phyloP scores from a whole-genome alignment of 2,113 vertebrate species.

The Heterotis niloticus region DNA sequence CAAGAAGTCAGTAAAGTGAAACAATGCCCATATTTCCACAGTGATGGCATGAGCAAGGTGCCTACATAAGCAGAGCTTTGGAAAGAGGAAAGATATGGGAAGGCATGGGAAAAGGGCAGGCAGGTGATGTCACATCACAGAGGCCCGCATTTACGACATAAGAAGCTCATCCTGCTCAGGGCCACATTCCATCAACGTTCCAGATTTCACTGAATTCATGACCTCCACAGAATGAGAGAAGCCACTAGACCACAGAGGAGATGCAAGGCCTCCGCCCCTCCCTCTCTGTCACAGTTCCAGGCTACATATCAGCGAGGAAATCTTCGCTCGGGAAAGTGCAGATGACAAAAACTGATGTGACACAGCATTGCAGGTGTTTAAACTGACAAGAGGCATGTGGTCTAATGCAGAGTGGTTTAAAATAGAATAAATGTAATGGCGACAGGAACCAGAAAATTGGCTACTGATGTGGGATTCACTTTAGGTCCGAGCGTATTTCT shows the following conservation, averaged over 20 bases:
- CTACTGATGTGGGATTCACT: neutral
- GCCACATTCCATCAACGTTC: neutral
- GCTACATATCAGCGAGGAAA: neutral
- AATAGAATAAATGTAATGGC: too few relatives aligned
- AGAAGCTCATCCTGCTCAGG: neutral
- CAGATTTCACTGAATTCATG: neutral
- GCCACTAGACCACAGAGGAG: neutral
- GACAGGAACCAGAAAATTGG: neutral
- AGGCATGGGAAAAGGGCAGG: neutral
- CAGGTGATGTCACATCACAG: neutral
- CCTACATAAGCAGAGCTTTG: neutral
- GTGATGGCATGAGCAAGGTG: neutral
- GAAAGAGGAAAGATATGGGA: neutral
- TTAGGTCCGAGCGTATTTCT: slow-evolving; percentile 1
- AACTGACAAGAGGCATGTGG: too few relatives aligned
- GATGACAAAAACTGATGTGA: too few relatives aligned
- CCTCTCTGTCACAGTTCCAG: too few relatives aligned
- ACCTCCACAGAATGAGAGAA: neutral
- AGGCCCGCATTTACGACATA: neutral
- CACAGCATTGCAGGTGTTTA: too few relatives aligned
- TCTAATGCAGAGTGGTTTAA: too few relatives aligned
- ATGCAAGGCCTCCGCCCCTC: too few relatives aligned
- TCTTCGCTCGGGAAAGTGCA: too few relatives aligned
- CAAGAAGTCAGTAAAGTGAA: neutral
- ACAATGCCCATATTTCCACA: neutral